Base-by-base conservation (phyloP, 2,797 vertebrate species). In the Uromys caudimaculatus region DNA sequence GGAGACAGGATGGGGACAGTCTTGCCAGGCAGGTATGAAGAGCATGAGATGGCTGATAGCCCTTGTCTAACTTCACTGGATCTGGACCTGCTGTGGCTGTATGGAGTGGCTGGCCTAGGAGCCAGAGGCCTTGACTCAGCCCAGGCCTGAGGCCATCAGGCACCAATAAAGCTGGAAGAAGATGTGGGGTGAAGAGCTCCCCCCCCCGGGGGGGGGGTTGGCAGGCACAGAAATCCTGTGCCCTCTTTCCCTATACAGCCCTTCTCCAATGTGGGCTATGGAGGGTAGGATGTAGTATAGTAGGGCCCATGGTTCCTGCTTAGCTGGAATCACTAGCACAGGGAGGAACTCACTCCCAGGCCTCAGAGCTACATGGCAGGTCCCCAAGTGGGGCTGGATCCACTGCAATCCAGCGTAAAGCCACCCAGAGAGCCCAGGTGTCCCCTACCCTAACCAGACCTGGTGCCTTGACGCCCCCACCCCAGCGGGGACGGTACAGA, bases 391-490 rank as follows among this genome's bases (percentile, higher is more conserved):
- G 96, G 94, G 93, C 92, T 89, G 93, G 95, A 67, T 64, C 73
- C 90, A 92, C 88, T 75, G 23, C 56, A 58, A 78, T 79, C 75
- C 87, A 91, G 84, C 11, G 14, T 35, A 81, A 93, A 96, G 93
- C 96, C 77, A 67, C 94, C 93, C 71, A 10, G 21, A 92, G 88
- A 94, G 89, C 97, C 97, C 92, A 94, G 96, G 93, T 84, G 92
- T 95, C 54, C 95, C 89, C 94, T 73, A 95, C 90, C 93, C 95
- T 94, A 87, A 73, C 92, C 96, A 97, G 97, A 97, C 97, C 97
- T 96, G 97, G 97, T 98, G 97, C 97, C 97, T 98, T 97, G 96
- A 96, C 0, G 24, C 96, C 95, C 96, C 97, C 81, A 93, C 78
- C 96, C 89, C 95, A 94, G 94, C 93, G 92, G 97, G 97, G 95